A percentile compares a stretch with the other conserved stretches of the same genome.
Evolutionary conservation across 2,797 vertebrate species (phyloP).

Genomic region (Meriones psammophilus): DNA sequence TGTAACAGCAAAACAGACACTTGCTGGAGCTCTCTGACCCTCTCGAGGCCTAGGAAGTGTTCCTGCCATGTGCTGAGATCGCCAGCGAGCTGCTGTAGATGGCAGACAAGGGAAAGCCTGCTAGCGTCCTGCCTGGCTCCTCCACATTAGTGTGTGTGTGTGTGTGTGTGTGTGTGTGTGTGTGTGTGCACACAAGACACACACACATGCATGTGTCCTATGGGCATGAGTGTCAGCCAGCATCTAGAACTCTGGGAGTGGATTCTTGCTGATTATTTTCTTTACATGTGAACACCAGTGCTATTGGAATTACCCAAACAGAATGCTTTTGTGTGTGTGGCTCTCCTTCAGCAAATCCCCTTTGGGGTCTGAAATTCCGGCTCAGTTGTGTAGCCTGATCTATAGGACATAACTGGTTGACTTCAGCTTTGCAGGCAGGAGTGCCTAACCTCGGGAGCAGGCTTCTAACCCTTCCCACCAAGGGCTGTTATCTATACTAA

Average conservation of each 20-base stretch:
- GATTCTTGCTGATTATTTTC: neutral
- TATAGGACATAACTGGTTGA: conserved; percentile 27
- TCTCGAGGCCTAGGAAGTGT: neutral
- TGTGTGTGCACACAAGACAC: no score
- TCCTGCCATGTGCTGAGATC: neutral
- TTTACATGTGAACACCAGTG: neutral
- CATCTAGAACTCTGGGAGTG: neutral
- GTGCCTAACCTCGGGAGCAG: neutral
- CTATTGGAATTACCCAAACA: neutral
- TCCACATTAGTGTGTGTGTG: neutral
- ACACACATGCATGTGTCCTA: neutral
- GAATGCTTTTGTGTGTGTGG: neutral
- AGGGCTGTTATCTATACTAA: neutral
- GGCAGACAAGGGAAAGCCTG: neutral
- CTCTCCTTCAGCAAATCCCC: neutral
- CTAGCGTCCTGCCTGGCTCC: neutral
- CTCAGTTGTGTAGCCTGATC: neutral
- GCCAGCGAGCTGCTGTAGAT: neutral
- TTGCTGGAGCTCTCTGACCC: no score
- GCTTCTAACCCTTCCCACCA: neutral
- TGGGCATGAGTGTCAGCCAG: neutral
- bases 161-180: no score
- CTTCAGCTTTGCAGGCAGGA: neutral
- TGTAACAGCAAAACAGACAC: neutral
- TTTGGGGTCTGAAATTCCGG: neutral